Percentiles rank a stretch among this genome's conserved stretches.
phyloP scores from a whole-genome alignment of 2,888 invertebrate genomes.

The Formica aserva region DNA sequence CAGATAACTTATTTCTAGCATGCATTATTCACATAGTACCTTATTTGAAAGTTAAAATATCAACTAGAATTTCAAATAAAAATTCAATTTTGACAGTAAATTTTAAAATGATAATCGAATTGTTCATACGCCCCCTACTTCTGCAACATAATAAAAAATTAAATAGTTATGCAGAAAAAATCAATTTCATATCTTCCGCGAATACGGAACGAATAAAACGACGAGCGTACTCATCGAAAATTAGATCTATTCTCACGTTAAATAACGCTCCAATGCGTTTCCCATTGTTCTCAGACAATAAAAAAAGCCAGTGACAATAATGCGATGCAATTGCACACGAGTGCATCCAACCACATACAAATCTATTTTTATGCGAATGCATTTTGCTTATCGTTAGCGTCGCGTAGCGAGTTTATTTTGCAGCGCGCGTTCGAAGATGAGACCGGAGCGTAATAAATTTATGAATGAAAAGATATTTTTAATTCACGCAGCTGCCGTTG shows the following conservation, averaged over 20 bases:
- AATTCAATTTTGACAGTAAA: constrained; percentile 5
- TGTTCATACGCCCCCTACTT: background rate
- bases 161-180: background rate
- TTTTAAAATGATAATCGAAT: constrained; percentile 16
- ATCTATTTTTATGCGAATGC: constrained; percentile 37
- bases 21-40: constrained; percentile 29
- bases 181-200: background rate
- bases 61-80: constrained; percentile 9
- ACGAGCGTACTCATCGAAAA: constrained; percentile 1
- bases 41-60: constrained; percentile 39
- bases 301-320: constrained; percentile 20
- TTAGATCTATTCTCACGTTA: background rate
- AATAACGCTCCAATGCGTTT: constrained; percentile 14
- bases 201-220: background rate
- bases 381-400: constrained; percentile 26
- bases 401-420: constrained; percentile 40
- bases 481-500: constrained; percentile 2
- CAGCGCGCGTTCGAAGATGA: background rate
- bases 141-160: background rate
- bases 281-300: background rate
- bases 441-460: constrained; percentile 43
- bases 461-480: constrained; percentile 54
- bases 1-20: constrained; percentile 19
- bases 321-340: background rate
- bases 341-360: background rate